Conservation (phyloP, 2,113 vertebrate genomes). For the Grammomys surdaster region DNA sequence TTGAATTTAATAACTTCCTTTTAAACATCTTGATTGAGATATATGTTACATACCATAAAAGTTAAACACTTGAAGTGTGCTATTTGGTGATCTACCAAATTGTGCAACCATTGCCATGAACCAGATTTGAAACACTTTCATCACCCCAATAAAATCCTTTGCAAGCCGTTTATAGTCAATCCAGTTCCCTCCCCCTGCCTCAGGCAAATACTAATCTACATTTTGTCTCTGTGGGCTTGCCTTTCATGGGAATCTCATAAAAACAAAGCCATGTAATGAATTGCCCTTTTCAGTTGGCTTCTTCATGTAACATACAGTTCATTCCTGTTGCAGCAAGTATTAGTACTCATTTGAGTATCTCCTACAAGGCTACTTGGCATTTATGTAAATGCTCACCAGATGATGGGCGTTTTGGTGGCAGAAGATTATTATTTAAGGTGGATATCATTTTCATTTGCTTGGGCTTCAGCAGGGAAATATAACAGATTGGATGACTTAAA, state of each 20-base stretch:
- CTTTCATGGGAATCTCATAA: background rate
- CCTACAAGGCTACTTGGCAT: background rate
- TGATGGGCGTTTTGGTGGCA: background rate
- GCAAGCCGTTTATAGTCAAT: background rate
- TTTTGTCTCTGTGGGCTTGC: background rate
- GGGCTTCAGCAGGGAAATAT: background rate
- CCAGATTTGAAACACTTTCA: background rate
- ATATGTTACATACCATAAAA: background rate
- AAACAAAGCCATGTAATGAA: background rate
- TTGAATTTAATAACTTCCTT: constrained; percentile 4
- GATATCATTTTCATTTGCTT: background rate
- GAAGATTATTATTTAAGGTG: background rate
- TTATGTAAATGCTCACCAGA: background rate
- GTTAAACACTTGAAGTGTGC: background rate
- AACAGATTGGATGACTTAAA: background rate
- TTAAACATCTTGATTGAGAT: constrained; percentile 12
- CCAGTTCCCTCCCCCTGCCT: background rate
- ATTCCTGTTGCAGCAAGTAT: background rate
- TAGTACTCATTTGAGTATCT: background rate
- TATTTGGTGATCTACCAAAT: background rate
- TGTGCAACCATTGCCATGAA: background rate
- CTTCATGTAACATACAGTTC: background rate
- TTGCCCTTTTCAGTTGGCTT: background rate
- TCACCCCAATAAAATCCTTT: background rate
- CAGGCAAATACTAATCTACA: background rate